Conservation (phyloP, 2,113 vertebrate species). For the Pterocles gutturalis region DNA sequence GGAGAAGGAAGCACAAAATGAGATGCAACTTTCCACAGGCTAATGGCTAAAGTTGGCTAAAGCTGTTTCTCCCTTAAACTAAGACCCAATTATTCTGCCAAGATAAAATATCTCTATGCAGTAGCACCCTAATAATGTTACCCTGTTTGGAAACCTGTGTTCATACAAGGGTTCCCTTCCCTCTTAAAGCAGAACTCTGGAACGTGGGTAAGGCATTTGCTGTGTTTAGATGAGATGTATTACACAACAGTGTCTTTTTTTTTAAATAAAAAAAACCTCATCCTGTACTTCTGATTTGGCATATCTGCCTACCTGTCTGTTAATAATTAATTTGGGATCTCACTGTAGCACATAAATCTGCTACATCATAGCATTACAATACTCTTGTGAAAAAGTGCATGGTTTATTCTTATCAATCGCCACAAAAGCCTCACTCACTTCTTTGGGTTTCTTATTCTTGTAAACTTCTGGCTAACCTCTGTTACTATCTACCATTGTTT, state of each 20-base stretch:
- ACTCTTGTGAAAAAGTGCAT: background rate
- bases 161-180: background rate
- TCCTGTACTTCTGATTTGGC: background rate
- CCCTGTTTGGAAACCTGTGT: background rate
- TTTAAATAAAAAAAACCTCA: background rate
- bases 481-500: background rate
- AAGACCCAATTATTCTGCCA: background rate
- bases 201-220: background rate
- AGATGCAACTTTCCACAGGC: background rate
- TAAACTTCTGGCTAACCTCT: background rate
- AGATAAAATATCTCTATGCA: background rate
- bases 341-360: background rate
- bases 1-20: background rate
- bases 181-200: background rate
- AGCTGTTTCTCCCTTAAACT: background rate
- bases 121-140: background rate
- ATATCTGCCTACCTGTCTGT: background rate
- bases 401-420: background rate
- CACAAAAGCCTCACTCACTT: background rate
- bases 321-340: background rate
- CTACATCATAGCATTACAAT: background rate
- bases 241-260: background rate
- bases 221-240: background rate
- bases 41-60: background rate
- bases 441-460: background rate